Evolutionary conservation across 92 coral and sea anemone genomes (phyloP).

Genomic region (Blastomussa wellsi): DNA sequence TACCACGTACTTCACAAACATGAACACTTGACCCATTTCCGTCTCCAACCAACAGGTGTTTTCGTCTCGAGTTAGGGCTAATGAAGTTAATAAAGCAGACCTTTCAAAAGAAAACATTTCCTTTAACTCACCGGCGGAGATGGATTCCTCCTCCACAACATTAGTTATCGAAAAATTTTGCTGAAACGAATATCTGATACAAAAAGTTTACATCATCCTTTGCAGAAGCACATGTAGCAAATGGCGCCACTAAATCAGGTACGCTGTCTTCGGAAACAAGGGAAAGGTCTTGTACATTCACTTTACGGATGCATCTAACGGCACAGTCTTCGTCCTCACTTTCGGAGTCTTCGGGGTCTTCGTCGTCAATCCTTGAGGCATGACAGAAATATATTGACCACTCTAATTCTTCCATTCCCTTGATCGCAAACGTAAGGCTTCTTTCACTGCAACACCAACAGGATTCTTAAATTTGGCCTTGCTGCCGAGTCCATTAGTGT

Average conservation of each 20-base stretch:
- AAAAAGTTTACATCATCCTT: constrained; percentile 35
- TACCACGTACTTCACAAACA: constrained; percentile 24
- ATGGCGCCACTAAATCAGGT: constrained; percentile 34
- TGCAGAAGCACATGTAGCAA: constrained; percentile 46
- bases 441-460: constrained; percentile 39
- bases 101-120: constrained; percentile 10
- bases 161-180: constrained; percentile 4
- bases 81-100: constrained; percentile 40
- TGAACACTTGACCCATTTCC: constrained; percentile 38
- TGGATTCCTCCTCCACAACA: background rate
- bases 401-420: constrained; percentile 51
- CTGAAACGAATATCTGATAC: constrained; percentile 39
- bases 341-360: constrained; percentile 28
- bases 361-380: constrained; percentile 40
- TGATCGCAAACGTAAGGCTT: constrained; percentile 57
- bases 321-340: constrained; percentile 55
- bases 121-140: background rate
- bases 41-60: constrained; percentile 47
- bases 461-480: constrained; percentile 55
- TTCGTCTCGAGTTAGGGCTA: constrained; percentile 48
- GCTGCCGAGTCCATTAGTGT: constrained; percentile 55
- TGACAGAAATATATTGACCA: constrained; percentile 53
- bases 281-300: constrained; percentile 43
- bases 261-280: constrained; percentile 40
- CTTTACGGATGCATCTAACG: constrained; percentile 40